Evolutionary conservation across 2,797 vertebrate species (phyloP).

Genomic region (Chelmon rostratus): DNA sequence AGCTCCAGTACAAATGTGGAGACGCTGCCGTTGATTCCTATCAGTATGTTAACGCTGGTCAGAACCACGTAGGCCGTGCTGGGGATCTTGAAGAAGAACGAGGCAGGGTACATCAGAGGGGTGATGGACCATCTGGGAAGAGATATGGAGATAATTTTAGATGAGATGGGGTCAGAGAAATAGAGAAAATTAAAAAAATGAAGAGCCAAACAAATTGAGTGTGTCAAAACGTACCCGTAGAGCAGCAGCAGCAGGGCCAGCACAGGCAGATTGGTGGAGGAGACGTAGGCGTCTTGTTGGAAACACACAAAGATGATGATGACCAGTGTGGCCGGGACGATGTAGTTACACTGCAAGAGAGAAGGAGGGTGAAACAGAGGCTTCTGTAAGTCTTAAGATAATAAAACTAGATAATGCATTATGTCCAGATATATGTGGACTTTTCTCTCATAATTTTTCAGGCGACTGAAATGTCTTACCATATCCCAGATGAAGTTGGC

Average conservation of each 20-base stretch:
- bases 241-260: conserved; percentile 94
- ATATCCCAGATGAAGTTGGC: conserved; percentile 98
- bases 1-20: conserved; percentile 98
- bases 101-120: conserved; percentile 98
- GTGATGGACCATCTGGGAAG: conserved; percentile 95
- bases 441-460: neutral
- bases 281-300: conserved; percentile 98
- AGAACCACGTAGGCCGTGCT: conserved; percentile 97
- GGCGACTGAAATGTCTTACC: conserved; percentile 82
- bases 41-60: conserved; percentile 97
- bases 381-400: neutral
- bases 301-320: conserved; percentile 97
- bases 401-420: neutral
- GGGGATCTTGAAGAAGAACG: conserved; percentile 96
- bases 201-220: neutral
- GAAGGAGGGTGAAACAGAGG: neutral
- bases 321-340: conserved; percentile 93
- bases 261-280: conserved; percentile 94
- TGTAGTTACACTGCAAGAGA: conserved; percentile 92
- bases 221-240: conserved; percentile 89
- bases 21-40: conserved; percentile 97
- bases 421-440: neutral
- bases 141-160: neutral
- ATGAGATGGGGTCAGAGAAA: conserved; percentile 1
- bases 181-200: neutral